Evolutionary conservation across 2,113 vertebrate species (phyloP).

Genomic region (Pristiophorus japonicus): DNA sequence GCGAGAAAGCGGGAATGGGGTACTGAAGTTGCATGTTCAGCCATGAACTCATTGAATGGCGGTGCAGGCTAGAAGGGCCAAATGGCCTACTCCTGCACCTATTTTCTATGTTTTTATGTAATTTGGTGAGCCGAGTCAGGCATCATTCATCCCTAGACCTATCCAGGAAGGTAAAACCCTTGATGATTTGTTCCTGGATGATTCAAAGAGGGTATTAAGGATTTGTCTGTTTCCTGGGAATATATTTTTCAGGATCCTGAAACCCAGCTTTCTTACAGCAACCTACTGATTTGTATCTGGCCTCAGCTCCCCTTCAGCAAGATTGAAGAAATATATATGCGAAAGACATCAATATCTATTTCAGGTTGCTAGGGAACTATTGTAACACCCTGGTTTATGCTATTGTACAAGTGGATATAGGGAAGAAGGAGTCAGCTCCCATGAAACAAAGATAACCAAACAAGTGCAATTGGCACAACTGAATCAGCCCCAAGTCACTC

Average conservation of each 20-base stretch:
- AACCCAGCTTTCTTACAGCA: background rate
- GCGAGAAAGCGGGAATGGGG: no score
- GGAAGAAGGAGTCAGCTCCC: background rate
- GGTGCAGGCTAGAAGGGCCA: no score
- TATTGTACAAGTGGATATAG: background rate
- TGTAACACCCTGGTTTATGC: background rate
- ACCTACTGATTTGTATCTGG: background rate
- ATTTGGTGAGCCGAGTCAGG: background rate
- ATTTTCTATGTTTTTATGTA: no score
- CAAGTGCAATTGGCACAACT: background rate
- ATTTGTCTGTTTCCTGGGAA: background rate
- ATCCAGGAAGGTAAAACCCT: background rate
- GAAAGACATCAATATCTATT: background rate
- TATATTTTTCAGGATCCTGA: background rate
- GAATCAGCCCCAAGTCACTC: background rate
- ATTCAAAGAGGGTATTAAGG: background rate
- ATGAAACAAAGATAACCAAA: background rate
- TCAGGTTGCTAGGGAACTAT: background rate
- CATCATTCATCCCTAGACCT: background rate
- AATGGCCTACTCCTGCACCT: no score
- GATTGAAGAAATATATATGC: background rate
- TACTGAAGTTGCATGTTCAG: no score
- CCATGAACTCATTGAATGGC: no score
- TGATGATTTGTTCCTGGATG: background rate
- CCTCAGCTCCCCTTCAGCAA: background rate